Evolutionary conservation across 2,797 vertebrate genomes (phyloP), one percentile per base, ranked within the genome.

Genomic region (Sardinella longiceps): DNA sequence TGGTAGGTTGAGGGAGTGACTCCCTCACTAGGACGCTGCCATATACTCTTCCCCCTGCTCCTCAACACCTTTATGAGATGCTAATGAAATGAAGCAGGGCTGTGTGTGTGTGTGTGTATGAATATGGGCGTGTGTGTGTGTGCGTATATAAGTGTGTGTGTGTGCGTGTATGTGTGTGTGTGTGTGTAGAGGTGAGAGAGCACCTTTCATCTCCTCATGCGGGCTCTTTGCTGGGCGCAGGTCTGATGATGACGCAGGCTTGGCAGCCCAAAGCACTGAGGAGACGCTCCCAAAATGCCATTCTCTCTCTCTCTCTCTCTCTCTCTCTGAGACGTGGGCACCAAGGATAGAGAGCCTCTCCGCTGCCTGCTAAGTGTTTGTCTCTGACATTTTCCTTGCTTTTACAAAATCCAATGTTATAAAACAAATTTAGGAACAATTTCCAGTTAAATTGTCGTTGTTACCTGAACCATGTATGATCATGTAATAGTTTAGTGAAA

Each of bases 281-380:
- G 53, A 56, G 20, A 56, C 20, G 12, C 63, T 70, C 28, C 63
- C 66, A 37, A 33, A 74, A 74, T 74, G 66, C 63, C 28, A 3
- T 63, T 28, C 63, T 70, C 12, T 33, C 28, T 58, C 80, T 80
- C 60, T 87, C 82, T 80, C 84, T 85, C 83, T 53, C 51, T 77
- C 82, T 53, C 84, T 63, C 10, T 66, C 63, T 33, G 63, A 70
- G 10, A 18, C 14, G 28, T 12, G 12, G 12, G 30, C 11, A 37
- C 12, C 28, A 33, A 70, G 63, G 30, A 28, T 30, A 60, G 4
- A 43, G 43, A 43, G 4, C 0, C 43, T 4, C 43, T 43, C 43
- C 43, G 7, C 43, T 43, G 48, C 11, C 12, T 51, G 11, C 48
- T 14, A 51, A 56, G 53, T 23, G 53, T n/a, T 5, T 20, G 53